These are phyloP conservation scores for Ctenopoma multispine DNA, from an alignment of 2,797 vertebrate species.

Conservation along the genomic window DNA sequence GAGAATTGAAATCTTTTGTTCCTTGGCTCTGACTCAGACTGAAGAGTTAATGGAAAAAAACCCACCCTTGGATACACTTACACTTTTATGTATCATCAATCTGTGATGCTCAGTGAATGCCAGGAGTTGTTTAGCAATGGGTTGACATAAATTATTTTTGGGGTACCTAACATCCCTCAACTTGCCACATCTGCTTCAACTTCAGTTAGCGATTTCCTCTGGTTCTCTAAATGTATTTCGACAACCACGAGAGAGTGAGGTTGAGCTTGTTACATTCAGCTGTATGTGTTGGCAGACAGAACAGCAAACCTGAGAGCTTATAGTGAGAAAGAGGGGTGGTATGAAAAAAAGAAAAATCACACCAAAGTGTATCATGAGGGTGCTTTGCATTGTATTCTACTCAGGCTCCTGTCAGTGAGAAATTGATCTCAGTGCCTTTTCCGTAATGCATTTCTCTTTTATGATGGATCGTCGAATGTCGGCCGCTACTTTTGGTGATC, in stretches of 20 bases:
- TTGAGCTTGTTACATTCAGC: conserved; percentile 9
- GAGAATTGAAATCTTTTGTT: conserved; percentile 48
- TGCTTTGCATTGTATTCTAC: conserved; percentile 64
- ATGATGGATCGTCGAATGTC: conserved; percentile 64
- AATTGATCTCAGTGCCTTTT: conserved; percentile 64
- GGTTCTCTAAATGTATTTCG: conserved; percentile 50
- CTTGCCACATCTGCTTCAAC: conserved; percentile 33
- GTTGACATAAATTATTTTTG: conserved; percentile 47
- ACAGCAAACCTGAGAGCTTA: not conserved
- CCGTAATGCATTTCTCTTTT: conserved; percentile 66
- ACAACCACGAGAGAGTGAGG: conserved; percentile 29
- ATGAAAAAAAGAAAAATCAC: conserved; percentile 50
- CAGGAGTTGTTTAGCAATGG: conserved; percentile 49
- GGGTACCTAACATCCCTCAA: conserved; percentile 33
- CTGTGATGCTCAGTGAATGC: conserved; percentile 35
- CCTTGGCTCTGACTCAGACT: conserved; percentile 39
- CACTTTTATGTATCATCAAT: conserved; percentile 51
- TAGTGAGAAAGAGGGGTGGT: not conserved
- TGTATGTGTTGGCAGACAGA: conserved; percentile 7
- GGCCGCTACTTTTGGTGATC: conserved; percentile 46
- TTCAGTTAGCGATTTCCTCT: conserved; percentile 36
- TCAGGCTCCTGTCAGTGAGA: conserved; percentile 59
- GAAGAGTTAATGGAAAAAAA: conserved; percentile 57
- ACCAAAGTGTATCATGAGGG: conserved; percentile 29
- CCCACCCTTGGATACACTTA: conserved; percentile 51